Evolutionary conservation across 2,113 vertebrate genomes (phyloP).

Genomic region (Tragelaphus strepsiceros): DNA sequence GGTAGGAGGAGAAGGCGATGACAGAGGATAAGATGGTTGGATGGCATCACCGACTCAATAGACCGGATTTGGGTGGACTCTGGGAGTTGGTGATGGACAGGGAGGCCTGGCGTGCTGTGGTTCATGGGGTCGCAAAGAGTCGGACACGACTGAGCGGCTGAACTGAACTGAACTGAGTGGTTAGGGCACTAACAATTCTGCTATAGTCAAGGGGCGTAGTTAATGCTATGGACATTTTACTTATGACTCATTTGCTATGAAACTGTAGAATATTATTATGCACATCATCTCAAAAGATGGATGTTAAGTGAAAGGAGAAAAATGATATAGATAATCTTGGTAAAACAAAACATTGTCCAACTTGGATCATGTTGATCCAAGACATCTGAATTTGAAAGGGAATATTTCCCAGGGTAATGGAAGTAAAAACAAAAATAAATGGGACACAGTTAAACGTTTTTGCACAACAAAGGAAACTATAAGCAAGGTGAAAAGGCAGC

Average conservation of each 20-base stretch:
- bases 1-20: neutral
- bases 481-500: neutral
- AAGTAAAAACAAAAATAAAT: neutral
- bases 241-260: neutral
- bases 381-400: neutral
- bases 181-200: neutral
- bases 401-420: neutral
- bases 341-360: neutral
- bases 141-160: rapidly evolving
- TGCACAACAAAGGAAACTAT: neutral
- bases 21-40: neutral
- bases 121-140: neutral
- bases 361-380: neutral
- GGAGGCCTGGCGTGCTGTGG: neutral
- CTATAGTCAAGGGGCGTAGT: neutral
- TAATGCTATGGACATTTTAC: neutral
- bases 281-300: neutral
- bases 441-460: neutral
- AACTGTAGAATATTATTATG: neutral
- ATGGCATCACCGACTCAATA: neutral
- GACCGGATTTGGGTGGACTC: neutral
- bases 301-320: neutral
- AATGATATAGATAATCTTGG: neutral
- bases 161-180: neutral
- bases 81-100: neutral